Evolutionary conservation across 2,888 invertebrate genomes (phyloP).

Genomic region (Clistopyga incitator): DNA sequence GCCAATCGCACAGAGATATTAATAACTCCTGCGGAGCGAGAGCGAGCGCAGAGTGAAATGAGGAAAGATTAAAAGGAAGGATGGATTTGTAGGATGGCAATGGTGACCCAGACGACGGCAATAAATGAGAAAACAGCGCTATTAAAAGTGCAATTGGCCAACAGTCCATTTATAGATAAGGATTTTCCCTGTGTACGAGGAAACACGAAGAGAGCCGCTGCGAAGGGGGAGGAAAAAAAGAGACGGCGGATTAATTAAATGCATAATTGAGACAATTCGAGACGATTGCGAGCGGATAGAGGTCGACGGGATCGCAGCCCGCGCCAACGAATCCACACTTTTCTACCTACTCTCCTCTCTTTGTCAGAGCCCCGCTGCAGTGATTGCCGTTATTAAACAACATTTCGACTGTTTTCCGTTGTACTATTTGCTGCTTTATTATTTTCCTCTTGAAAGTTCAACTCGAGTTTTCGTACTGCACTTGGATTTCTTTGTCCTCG

Average conservation of each 20-base stretch:
- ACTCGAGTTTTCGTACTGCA: no score
- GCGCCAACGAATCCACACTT: conserved; percentile 44
- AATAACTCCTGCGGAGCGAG: conserved; percentile 40
- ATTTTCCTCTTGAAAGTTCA: not conserved
- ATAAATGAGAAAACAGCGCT: conserved; percentile 41
- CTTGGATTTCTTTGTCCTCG: not conserved
- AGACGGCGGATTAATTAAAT: conserved; percentile 4
- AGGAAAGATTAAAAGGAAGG: conserved; percentile 43
- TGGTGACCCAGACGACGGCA: conserved; percentile 33
- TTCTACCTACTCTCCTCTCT: conserved; percentile 24
- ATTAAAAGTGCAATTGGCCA: conserved; percentile 41
- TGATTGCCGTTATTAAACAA: conserved; percentile 61
- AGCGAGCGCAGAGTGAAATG: conserved; percentile 16
- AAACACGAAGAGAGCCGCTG: not conserved
- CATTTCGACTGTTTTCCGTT: conserved; percentile 42
- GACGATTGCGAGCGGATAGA: not conserved
- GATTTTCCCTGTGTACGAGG: not conserved
- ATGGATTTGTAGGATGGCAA: not conserved
- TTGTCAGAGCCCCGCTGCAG: not conserved
- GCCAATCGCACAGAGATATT: conserved; percentile 57
- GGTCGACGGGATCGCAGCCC: not conserved
- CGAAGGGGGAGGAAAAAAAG: not conserved
- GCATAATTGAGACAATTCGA: conserved; percentile 22
- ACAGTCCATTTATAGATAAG: conserved; percentile 22
- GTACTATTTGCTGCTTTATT: not conserved